Percentiles rank a stretch among this genome's conserved stretches.
Evolutionary conservation across 2,113 vertebrate genomes (phyloP).

Genomic region (Halcyon malimbica): DNA sequence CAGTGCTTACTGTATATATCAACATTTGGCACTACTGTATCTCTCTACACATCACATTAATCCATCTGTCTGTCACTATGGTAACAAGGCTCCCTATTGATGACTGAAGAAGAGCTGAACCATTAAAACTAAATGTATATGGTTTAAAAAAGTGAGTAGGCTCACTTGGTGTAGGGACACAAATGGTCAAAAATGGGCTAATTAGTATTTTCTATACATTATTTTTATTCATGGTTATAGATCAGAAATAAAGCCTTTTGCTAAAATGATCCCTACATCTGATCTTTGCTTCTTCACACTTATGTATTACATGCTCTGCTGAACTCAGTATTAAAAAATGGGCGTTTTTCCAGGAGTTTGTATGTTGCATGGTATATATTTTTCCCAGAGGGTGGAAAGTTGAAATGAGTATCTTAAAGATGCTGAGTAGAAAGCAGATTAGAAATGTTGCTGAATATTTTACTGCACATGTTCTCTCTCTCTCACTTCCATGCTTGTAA

Average conservation of each 20-base stretch:
- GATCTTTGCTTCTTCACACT: background rate
- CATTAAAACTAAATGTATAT: slow-evolving; percentile 45
- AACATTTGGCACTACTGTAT: slow-evolving; percentile 45
- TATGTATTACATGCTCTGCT: background rate
- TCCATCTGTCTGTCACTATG: slow-evolving; percentile 59
- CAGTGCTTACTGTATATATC: slow-evolving; percentile 9
- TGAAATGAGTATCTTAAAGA: background rate
- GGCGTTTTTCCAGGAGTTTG: background rate
- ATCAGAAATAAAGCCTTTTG: background rate
- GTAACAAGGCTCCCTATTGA: slow-evolving; percentile 61
- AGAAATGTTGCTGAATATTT: slow-evolving; percentile 16
- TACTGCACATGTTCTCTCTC: background rate
- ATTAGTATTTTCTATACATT: background rate
- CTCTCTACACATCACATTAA: slow-evolving; percentile 3
- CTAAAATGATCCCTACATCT: slow-evolving; percentile 5
- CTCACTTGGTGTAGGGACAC: background rate
- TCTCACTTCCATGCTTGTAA: background rate
- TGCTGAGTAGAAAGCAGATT: slow-evolving; percentile 1
- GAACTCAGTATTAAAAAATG: background rate
- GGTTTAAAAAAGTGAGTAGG: background rate
- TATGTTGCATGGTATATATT: background rate
- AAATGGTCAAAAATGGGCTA: background rate
- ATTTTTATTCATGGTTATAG: background rate
- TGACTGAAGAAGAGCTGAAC: slow-evolving; percentile 29
- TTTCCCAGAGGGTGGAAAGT: background rate